Evolutionary conservation across 1,140 invertebrate genomes (phyloP).

Genomic region (Zaprionus africanus): DNA sequence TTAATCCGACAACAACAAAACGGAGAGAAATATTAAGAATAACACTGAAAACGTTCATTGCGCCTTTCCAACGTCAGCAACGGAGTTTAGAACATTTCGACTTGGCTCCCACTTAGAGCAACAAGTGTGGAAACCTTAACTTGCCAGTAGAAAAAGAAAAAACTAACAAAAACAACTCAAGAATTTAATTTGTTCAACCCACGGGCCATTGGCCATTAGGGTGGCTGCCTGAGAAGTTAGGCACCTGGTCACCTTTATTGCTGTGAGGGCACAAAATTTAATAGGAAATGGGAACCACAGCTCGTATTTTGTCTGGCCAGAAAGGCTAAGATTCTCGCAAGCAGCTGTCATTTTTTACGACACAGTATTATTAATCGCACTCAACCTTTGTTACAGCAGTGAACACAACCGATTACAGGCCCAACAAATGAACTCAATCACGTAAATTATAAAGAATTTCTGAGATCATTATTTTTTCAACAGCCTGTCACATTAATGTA

Average conservation of each 20-base stretch:
- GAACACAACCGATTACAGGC: neutral
- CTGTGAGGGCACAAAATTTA: constrained; percentile 44
- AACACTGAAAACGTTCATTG: constrained; percentile 41
- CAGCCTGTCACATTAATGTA: constrained; percentile 38
- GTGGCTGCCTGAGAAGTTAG: neutral
- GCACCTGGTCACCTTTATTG: constrained; percentile 26
- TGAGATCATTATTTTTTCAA: constrained; percentile 24
- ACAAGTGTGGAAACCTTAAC: constrained; percentile 4
- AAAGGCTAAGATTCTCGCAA: constrained; percentile 5
- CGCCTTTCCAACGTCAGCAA: constrained; percentile 20
- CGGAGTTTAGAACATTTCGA: constrained; percentile 35
- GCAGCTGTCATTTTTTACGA: constrained; percentile 23
- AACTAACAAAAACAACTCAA: neutral
- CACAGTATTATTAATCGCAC: constrained; percentile 54
- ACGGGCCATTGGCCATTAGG: constrained; percentile 45
- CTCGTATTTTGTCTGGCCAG: neutral
- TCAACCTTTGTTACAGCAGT: constrained; percentile 39
- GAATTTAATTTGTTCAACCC: constrained; percentile 14
- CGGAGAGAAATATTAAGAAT: constrained; percentile 10
- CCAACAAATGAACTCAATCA: constrained; percentile 45
- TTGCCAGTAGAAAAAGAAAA: neutral
- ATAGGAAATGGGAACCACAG: constrained; percentile 46
- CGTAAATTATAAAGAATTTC: constrained; percentile 52
- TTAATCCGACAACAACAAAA: constrained; percentile 32
- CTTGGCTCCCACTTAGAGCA: constrained; percentile 11